phyloP scores from a whole-genome alignment of 2,888 invertebrate genomes.

The Cephalotes varians region DNA sequence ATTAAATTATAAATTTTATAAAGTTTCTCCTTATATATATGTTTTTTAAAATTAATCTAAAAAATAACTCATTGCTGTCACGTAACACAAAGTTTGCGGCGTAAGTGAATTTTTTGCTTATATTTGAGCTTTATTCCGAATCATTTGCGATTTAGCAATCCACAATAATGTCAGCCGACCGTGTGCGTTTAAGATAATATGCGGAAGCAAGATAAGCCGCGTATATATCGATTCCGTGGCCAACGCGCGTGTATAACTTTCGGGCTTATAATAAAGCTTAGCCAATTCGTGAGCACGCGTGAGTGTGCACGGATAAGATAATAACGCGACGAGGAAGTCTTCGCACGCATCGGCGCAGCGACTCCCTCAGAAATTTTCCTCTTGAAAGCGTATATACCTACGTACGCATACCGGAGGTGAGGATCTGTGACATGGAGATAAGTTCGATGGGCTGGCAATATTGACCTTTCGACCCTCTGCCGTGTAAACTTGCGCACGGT shows the following conservation, averaged over 20 bases:
- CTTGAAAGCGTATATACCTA: slow-evolving; percentile 18
- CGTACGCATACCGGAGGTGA: slow-evolving; percentile 56
- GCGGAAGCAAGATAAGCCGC: slow-evolving; percentile 47
- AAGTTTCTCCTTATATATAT: neutral
- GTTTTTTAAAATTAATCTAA: neutral
- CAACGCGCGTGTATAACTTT: slow-evolving; percentile 35
- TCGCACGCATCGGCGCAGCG: slow-evolving; percentile 60
- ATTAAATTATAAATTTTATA: no score
- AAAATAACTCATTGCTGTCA: neutral
- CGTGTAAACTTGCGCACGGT: slow-evolving; percentile 65
- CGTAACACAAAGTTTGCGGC: neutral
- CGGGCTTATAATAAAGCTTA: slow-evolving; percentile 60
- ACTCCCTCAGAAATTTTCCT: slow-evolving; percentile 66
- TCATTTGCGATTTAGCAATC: slow-evolving; percentile 40
- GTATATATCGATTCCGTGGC: slow-evolving; percentile 39
- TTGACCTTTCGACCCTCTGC: slow-evolving; percentile 72
- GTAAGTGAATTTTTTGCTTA: neutral
- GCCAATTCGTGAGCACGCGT: slow-evolving; percentile 62
- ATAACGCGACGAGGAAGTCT: slow-evolving; percentile 60
- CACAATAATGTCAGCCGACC: slow-evolving; percentile 30
- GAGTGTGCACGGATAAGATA: slow-evolving; percentile 64
- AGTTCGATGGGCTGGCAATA: slow-evolving; percentile 74
- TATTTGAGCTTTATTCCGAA: neutral
- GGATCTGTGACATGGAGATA: slow-evolving; percentile 72
- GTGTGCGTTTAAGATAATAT: slow-evolving; percentile 34